Evolutionary conservation across 2,113 vertebrate species (phyloP).

Genomic region (Todiramphus saurophagus): DNA sequence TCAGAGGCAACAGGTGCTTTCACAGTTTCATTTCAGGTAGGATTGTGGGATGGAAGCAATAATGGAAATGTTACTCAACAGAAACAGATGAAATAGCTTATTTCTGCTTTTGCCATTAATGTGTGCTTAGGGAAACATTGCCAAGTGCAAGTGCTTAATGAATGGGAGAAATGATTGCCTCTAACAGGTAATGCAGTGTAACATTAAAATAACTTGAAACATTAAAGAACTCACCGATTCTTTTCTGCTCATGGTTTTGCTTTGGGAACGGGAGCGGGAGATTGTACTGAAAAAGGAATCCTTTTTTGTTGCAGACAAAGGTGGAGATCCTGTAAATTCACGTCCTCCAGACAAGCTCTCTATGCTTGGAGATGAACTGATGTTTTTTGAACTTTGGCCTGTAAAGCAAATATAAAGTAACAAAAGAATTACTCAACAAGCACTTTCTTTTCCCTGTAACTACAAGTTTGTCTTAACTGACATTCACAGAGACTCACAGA

Average conservation of each 20-base stretch:
- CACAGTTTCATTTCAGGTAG: not conserved
- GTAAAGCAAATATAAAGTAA: constrained; percentile 48
- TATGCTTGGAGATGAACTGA: constrained; percentile 91
- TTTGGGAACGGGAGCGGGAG: constrained; percentile 95
- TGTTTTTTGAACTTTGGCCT: constrained; percentile 87
- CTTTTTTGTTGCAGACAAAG: constrained; percentile 89
- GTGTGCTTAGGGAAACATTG: not conserved
- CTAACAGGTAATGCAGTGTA: not conserved
- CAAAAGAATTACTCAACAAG: not conserved
- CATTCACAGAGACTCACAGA: not conserved
- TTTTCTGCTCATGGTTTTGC: constrained; percentile 91
- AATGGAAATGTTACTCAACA: not conserved
- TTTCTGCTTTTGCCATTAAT: not conserved
- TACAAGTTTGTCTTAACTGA: not conserved
- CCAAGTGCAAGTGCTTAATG: not conserved
- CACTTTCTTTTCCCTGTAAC: not conserved
- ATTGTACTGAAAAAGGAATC: constrained; percentile 95
- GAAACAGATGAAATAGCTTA: not conserved
- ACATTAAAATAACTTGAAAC: not conserved
- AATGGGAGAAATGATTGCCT: not conserved
- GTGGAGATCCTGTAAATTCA: constrained; percentile 88
- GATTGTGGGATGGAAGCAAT: not conserved
- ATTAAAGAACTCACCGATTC: constrained; percentile 82
- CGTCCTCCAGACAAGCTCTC: constrained; percentile 88
- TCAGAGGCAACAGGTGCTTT: not conserved